Conservation (phyloP, 2,888 invertebrate species). For the Hydriomena furcata region DNA sequence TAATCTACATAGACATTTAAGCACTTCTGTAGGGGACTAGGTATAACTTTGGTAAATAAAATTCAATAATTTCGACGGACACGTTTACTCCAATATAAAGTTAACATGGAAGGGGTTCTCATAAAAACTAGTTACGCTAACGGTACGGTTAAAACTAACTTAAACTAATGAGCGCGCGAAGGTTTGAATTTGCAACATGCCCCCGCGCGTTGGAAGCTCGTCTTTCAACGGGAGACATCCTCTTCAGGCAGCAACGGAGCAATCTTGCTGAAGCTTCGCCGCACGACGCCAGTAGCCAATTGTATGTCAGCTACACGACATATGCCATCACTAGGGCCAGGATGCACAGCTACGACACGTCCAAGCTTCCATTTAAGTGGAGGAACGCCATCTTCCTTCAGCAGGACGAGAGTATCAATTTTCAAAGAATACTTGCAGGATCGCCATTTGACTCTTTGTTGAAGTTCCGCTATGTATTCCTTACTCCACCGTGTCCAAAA, state of each 20-base stretch:
- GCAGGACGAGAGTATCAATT: conserved; percentile 22
- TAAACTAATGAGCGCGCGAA: too few relatives aligned
- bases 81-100: too few relatives aligned
- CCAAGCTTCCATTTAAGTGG: conserved; percentile 35
- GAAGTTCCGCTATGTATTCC: conserved; percentile 36
- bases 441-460: conserved; percentile 35
- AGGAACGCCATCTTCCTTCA: conserved; percentile 34
- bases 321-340: conserved; percentile 31
- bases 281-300: conserved; percentile 21
- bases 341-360: conserved; percentile 18
- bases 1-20: too few relatives aligned
- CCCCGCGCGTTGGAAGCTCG: conserved; percentile 27
- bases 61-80: too few relatives aligned
- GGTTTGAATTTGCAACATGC: too few relatives aligned
- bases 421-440: conserved; percentile 1
- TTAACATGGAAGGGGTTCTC: too few relatives aligned
- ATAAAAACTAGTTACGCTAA: too few relatives aligned
- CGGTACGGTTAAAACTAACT: too few relatives aligned
- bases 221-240: conserved; percentile 14
- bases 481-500: conserved; percentile 8
- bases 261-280: conserved; percentile 22
- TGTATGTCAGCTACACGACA: conserved; percentile 35
- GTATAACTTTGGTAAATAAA: too few relatives aligned
- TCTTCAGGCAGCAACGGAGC: conserved; percentile 4
- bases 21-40: too few relatives aligned